Evolutionary conservation across 2,888 invertebrate genomes (phyloP).

Genomic region (Theretra japonica): DNA sequence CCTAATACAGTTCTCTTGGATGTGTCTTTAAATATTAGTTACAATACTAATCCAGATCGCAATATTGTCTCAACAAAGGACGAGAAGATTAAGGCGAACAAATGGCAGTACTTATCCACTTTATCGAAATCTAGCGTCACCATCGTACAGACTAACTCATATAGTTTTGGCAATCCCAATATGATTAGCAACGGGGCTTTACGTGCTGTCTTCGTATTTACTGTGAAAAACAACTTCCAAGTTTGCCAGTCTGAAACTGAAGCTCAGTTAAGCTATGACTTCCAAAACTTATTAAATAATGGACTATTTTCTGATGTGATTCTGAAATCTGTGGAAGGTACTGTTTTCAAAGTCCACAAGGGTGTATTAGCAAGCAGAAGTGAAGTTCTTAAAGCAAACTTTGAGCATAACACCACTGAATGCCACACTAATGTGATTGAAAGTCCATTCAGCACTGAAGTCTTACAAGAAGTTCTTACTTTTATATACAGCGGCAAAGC

Average conservation of each 20-base stretch:
- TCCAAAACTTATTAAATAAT: constrained; percentile 69
- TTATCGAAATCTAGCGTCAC: constrained; percentile 42
- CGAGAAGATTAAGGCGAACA: constrained; percentile 35
- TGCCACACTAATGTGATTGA: constrained; percentile 71
- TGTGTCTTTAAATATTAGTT: constrained; percentile 69
- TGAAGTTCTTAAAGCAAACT: constrained; percentile 75
- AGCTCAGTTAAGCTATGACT: constrained; percentile 70
- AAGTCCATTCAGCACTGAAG: constrained; percentile 71
- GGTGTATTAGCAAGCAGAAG: constrained; percentile 75
- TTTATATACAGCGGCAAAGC: constrained; percentile 78
- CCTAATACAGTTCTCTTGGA: constrained; percentile 53
- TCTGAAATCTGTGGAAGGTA: constrained; percentile 71
- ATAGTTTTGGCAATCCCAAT: no score
- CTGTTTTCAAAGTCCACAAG: constrained; percentile 75
- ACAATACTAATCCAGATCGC: constrained; percentile 65
- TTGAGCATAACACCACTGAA: constrained; percentile 77
- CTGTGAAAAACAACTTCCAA: no score
- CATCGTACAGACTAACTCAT: no score
- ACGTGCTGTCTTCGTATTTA: no score
- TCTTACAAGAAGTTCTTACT: constrained; percentile 69
- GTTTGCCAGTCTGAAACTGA: constrained; percentile 43
- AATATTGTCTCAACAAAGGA: constrained; percentile 71
- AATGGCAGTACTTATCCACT: no score
- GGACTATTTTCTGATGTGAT: constrained; percentile 75
- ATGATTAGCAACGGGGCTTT: no score